Evolutionary conservation across 2,888 invertebrate genomes (phyloP), one percentile per base, ranked within the genome.

Genomic region (Imbricaverruca yamaguchii): DNA sequence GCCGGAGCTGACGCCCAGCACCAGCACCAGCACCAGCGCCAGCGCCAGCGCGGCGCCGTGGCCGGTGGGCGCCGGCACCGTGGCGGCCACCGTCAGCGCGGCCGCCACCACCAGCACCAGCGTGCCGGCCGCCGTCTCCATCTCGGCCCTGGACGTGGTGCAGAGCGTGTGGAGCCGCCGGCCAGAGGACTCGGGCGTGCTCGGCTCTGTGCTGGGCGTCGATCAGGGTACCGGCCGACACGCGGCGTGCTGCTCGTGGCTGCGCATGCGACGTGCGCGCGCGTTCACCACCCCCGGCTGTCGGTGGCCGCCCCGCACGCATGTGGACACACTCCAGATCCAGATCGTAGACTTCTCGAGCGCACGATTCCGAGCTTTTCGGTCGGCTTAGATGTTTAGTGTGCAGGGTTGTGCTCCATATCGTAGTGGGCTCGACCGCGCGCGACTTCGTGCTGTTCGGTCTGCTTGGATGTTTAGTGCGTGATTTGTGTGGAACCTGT

Each of bases 81-180:
- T 13, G 59, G 12, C 59, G 3, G 59, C 59, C 59, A 15, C 59
- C 59, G 7, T 59, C 59, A 67, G 25, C 67, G 25, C 25, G 13
- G 12, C 25, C 67, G 4, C 67, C 25, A 18, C 67, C 67, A 67
- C 18, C 67, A n/a, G n/a, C n/a, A 53, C 69, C 69, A 69, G 12
- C 59, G 7, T 7, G 15, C 11, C 59, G 12, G 7, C 59, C 59
- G 15, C 59, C 59, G 12, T 59, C 59, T 59, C 69, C 39, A 25
- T 67, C n/a, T 67, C 67, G 12, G 39, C 69, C 15, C 21, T 39
- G 7, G 69, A 53, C 10, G 39, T 69, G 39, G 69, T 69, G 69
- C 69, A 69, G 69, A 69, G 69, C 69, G 69, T 69, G 39, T 69
- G 69, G 69, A 69, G 10, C 39, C 69, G 53, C 3, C 69, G 13